Conservation (phyloP, 2,113 vertebrate species). For the Tachysurus vachellii region DNA sequence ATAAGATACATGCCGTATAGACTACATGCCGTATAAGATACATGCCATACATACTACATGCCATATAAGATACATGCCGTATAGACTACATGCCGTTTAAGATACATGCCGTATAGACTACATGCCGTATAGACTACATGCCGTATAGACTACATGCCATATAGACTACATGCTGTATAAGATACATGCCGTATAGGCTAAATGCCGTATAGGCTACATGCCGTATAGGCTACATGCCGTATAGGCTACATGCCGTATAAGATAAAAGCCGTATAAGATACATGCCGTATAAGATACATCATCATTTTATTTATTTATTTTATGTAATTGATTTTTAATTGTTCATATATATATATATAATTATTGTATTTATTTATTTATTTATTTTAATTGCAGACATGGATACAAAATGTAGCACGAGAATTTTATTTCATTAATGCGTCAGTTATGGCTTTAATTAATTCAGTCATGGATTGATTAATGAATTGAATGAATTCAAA, state of each 20-base stretch:
- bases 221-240: neutral
- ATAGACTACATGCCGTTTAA: neutral
- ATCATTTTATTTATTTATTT: no score
- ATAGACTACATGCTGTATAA: no score
- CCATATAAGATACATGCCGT: neutral
- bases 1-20: neutral
- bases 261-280: neutral
- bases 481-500: neutral
- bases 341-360: no score
- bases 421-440: neutral
- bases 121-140: no score
- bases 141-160: neutral
- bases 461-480: neutral
- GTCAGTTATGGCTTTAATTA: neutral
- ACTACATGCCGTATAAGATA: no score
- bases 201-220: neutral
- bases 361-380: no score
- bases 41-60: no score
- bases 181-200: no score
- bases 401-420: neutral
- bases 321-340: no score
- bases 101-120: neutral
- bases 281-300: neutral
- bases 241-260: neutral
- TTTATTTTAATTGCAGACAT: neutral